Evolutionary conservation across 1,140 invertebrate genomes (phyloP).

Genomic region (Euwallacea fornicatus): DNA sequence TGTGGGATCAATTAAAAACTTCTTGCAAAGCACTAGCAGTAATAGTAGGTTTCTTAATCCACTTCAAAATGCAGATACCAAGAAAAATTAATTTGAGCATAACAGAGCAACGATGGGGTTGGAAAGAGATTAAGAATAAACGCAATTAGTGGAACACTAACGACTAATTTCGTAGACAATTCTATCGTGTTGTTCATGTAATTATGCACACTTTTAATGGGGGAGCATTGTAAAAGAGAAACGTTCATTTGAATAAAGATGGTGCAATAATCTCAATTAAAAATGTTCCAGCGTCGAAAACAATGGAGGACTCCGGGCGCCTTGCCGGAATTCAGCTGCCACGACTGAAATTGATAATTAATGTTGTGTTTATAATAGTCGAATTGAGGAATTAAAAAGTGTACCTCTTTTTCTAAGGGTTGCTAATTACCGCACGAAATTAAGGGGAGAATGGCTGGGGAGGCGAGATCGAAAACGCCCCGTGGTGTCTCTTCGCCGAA

Average conservation of each 20-base stretch:
- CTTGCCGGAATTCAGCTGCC: slow-evolving; percentile 46
- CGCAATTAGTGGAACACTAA: slow-evolving; percentile 52
- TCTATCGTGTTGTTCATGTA: slow-evolving; percentile 46
- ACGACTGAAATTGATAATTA: slow-evolving; percentile 53
- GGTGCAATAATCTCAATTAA: slow-evolving; percentile 55
- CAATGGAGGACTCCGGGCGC: slow-evolving; percentile 47
- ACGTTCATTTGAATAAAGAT: slow-evolving; percentile 54
- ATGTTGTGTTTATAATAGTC: slow-evolving; percentile 55
- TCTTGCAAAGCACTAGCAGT: background rate
- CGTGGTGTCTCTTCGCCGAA: background rate
- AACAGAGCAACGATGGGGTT: slow-evolving; percentile 39
- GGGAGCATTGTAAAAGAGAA: slow-evolving; percentile 42
- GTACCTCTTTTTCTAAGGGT: slow-evolving; percentile 48
- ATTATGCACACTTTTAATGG: slow-evolving; percentile 54
- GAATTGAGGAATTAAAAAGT: slow-evolving; percentile 54
- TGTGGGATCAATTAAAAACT: background rate
- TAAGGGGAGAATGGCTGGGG: slow-evolving; percentile 38
- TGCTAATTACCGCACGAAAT: slow-evolving; percentile 42
- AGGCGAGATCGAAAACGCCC: slow-evolving; percentile 29
- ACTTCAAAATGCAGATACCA: background rate
- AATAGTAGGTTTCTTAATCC: background rate
- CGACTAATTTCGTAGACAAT: slow-evolving; percentile 52
- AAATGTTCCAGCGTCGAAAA: slow-evolving; percentile 50
- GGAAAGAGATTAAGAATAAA: slow-evolving; percentile 48
- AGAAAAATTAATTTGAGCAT: slow-evolving; percentile 32